phyloP scores from a whole-genome alignment of 2,888 invertebrate species.

The Pomacea canaliculata region DNA sequence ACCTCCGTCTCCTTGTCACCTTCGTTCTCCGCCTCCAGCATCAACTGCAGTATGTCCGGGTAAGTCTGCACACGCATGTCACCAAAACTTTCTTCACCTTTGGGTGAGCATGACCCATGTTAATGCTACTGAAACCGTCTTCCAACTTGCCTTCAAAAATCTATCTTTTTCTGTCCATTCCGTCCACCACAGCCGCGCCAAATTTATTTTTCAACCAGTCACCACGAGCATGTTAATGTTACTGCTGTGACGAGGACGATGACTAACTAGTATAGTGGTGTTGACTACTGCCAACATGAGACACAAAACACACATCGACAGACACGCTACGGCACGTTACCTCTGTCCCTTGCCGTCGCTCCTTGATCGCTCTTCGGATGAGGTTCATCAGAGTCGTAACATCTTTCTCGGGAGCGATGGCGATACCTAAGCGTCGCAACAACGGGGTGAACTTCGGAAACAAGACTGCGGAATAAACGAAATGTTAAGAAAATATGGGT shows the following conservation, averaged over 20 bases:
- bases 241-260: no score
- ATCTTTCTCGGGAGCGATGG: not conserved
- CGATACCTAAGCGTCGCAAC: slow-evolving; percentile 1
- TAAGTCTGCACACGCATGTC: slow-evolving; percentile 12
- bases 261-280: no score
- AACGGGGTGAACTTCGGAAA: slow-evolving; percentile 1
- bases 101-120: no score
- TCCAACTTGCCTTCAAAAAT: no score
- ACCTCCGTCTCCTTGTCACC: slow-evolving; percentile 3
- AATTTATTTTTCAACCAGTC: no score
- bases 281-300: no score
- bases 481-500: not conserved
- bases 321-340: not conserved
- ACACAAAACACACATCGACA: no score
- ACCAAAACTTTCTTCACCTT: not conserved
- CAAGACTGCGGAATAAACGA: slow-evolving; percentile 5
- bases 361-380: slow-evolving; percentile 4
- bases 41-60: slow-evolving; percentile 41
- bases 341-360: slow-evolving; percentile 12
- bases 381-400: slow-evolving; percentile 3
- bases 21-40: slow-evolving; percentile 38
- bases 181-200: no score
- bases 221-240: no score
- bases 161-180: no score
- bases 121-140: no score